Base-by-base conservation (phyloP, 1,140 invertebrate genomes). In the Drosophila seguyi region DNA sequence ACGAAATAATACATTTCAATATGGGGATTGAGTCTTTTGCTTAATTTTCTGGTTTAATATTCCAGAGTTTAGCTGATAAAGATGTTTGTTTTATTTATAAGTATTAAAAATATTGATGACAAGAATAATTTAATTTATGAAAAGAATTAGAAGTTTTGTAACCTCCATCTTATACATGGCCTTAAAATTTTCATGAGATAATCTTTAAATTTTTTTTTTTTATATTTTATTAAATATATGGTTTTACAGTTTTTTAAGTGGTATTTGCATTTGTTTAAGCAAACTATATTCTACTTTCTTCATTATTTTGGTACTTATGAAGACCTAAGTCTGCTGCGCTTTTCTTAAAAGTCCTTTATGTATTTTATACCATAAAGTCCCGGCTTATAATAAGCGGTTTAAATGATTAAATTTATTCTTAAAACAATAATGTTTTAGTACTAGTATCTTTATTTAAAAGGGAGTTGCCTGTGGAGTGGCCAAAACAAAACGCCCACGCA, bases 401-500 rank as follows among this genome's bases (percentile, higher is more conserved):
- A 22, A 22, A 53, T 16, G 0, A 36, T 22, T 3, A 22, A 36
- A 36, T 38, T 7, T 48, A 6, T 22, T 16, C 4, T 8, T 8
- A 34, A 20, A 52, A 13, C 11, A 2, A 31, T 31, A 0, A 22
- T 4, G 6, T 11, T 22, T 11, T 11, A 11, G 7, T 8, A 53
- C 6, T 16, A 31, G 29, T 22, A 34, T n/a, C n/a, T n/a, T 7
- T 3, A 20, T 22, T 6, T 11, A 58, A 34, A 20, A 34, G 47
- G 80, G 65, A 76, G 82, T 79, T 62, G 59, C 10, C 38, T 22
- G 22, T 47, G 60, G 79, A 47, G 71, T 81, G 68, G 67, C 84
- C 88, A 50, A 18, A 50, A 50, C 81, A 88, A 81, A 88, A 77
- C 84, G 80, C 84, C 81, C 60, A 44, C 41, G 45, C 36, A 44